Percentiles rank a stretch among this genome's conserved stretches.
Evolutionary conservation across 2,113 vertebrate species (phyloP).

Genomic region (Oplegnathus fasciatus): DNA sequence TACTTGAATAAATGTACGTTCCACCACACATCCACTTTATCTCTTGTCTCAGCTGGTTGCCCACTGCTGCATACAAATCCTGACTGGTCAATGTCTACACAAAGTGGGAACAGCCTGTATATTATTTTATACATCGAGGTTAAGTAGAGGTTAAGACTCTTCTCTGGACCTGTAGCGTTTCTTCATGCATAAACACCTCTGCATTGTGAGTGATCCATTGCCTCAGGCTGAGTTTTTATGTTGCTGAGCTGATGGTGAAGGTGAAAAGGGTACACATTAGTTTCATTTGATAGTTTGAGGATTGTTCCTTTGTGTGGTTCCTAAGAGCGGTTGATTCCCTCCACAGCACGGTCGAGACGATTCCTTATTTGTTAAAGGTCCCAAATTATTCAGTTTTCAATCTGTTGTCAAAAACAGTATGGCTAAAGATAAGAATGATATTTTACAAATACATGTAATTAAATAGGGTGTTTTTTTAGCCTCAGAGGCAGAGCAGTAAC

Average conservation of each 20-base stretch:
- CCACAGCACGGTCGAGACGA: not conserved
- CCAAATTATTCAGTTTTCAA: not conserved
- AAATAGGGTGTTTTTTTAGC: not conserved
- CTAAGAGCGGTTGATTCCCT: not conserved
- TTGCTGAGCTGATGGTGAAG: not conserved
- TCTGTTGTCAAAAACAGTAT: not conserved
- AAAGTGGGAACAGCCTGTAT: not conserved
- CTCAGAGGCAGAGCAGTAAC: not conserved
- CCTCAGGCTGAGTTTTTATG: not conserved
- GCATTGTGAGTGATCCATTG: not conserved
- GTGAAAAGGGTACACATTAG: not conserved
- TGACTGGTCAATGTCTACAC: not conserved
- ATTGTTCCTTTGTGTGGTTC: not conserved
- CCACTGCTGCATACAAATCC: not conserved
- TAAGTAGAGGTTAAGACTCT: fast-evolving
- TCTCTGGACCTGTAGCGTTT: not conserved
- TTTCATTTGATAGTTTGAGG: not conserved
- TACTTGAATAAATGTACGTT: too few relatives aligned
- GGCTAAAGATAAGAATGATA: not conserved
- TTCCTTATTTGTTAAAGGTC: not conserved
- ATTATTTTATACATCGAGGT: not conserved
- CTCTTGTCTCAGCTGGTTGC: too few relatives aligned
- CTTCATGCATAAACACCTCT: not conserved
- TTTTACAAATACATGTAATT: not conserved
- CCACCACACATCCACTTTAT: not conserved